Evolutionary conservation across 1,140 invertebrate genomes (phyloP).

Genomic region (Colletes latitarsis): DNA sequence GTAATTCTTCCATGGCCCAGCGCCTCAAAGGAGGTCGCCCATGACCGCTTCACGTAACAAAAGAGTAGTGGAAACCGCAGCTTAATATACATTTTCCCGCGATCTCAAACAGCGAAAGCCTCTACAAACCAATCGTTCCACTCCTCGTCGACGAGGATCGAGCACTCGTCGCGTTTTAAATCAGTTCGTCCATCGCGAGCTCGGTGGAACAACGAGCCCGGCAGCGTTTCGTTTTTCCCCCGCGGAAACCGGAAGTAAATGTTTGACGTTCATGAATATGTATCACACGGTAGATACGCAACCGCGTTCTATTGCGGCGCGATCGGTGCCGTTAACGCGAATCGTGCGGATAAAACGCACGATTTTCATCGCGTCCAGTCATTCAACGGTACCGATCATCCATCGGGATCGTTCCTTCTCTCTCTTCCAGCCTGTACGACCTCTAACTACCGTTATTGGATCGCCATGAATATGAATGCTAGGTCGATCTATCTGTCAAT

Average conservation of each 20-base stretch:
- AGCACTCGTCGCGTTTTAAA: too few species aligned
- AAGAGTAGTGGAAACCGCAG: too few species aligned
- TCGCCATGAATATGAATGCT: conserved; percentile 45
- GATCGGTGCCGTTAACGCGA: conserved; percentile 23
- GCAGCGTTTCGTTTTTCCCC: background rate
- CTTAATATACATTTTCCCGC: too few species aligned
- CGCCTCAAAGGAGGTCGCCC: too few species aligned
- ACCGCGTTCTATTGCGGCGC: background rate
- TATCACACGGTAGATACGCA: background rate
- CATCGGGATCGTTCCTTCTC: background rate
- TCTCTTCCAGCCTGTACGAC: background rate
- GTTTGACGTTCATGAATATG: background rate
- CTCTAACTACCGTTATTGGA: conserved; percentile 6
- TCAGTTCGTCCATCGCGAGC: too few species aligned
- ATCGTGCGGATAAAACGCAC: background rate
- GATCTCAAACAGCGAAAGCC: too few species aligned
- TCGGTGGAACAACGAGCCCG: too few species aligned
- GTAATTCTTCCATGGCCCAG: too few species aligned
- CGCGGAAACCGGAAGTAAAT: background rate
- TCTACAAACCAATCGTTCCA: too few species aligned
- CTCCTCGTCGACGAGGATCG: too few species aligned
- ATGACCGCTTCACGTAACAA: too few species aligned
- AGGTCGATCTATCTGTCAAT: conserved; percentile 34
- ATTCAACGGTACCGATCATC: background rate
- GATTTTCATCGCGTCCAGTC: conserved; percentile 16